phyloP scores from a whole-genome alignment of 2,888 invertebrate genomes.

The Cheilosia vernalis region DNA sequence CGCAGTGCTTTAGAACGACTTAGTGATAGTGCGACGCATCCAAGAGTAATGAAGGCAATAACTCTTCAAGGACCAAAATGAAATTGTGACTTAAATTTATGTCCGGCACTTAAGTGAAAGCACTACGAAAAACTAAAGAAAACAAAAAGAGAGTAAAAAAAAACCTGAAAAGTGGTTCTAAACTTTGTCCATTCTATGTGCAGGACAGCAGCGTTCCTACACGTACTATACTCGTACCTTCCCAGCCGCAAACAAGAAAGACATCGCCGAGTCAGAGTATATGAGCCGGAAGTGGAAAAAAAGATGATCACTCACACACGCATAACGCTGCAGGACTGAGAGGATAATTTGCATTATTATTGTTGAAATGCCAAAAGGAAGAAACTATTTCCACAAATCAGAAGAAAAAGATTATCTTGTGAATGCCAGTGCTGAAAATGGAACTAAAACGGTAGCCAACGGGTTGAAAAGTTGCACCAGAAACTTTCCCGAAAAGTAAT shows the following conservation, averaged over 20 bases:
- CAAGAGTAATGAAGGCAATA: constrained; percentile 75
- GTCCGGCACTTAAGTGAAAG: constrained; percentile 70
- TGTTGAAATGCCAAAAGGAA: constrained; percentile 72
- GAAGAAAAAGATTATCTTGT: constrained; percentile 51
- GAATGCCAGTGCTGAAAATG: constrained; percentile 37
- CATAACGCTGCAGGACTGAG: constrained; percentile 17
- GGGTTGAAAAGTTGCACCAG: constrained; percentile 49
- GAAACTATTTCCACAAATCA: constrained; percentile 75
- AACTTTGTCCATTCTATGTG: constrained; percentile 66
- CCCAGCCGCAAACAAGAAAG: constrained; percentile 10
- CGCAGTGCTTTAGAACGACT: constrained; percentile 20
- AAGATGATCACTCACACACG: constrained; percentile 15
- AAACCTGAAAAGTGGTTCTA: constrained; percentile 34
- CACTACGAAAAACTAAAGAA: constrained; percentile 24
- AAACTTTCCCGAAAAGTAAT: constrained; percentile 61
- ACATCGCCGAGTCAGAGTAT: constrained; percentile 2
- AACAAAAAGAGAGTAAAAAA: constrained; percentile 5
- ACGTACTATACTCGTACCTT: constrained; percentile 2
- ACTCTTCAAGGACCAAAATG: constrained; percentile 70
- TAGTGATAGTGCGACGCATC: constrained; percentile 68
- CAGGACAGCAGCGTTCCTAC: constrained; percentile 22
- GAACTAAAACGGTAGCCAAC: not conserved
- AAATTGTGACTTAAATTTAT: constrained; percentile 75
- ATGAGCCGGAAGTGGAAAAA: not conserved
- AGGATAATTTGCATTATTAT: constrained; percentile 73